Percentiles rank a stretch among this genome's conserved stretches.
Evolutionary conservation across 2,888 invertebrate genomes (phyloP).

Genomic region (Xestia xanthographa): DNA sequence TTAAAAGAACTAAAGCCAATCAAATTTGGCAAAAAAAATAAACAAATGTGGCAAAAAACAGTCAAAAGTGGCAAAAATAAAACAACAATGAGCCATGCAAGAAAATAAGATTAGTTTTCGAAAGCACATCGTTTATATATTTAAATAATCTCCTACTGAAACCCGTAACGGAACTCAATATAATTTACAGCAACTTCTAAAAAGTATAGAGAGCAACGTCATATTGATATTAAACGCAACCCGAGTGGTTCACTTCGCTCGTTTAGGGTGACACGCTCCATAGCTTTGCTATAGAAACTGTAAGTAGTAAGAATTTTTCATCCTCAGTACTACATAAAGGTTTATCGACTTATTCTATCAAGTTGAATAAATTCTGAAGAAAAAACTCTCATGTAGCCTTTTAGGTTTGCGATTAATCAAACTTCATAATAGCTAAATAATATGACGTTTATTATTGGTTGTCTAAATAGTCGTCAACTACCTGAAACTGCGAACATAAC

Average conservation of each 20-base stretch:
- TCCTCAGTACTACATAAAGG: not conserved
- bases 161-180: constrained; percentile 6
- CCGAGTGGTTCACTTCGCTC: constrained; percentile 12
- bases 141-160: not conserved
- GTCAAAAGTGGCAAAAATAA: not conserved
- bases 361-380: constrained; percentile 3
- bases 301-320: constrained; percentile 25
- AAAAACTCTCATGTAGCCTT: not conserved
- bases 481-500: too few relatives aligned
- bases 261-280: constrained; percentile 44
- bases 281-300: constrained; percentile 22
- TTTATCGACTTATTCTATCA: constrained; percentile 18
- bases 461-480: not conserved
- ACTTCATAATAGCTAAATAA: not conserved
- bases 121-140: not conserved
- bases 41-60: not conserved
- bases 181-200: constrained; percentile 13
- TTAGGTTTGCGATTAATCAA: not conserved
- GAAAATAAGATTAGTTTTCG: not conserved
- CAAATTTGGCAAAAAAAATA: not conserved
- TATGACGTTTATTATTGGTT: not conserved
- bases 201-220: constrained; percentile 36
- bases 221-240: constrained; percentile 30
- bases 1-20: not conserved
- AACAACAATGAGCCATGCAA: not conserved